Percentiles rank a stretch among this genome's conserved stretches.
Evolutionary conservation across 2,888 invertebrate species (phyloP).

Genomic region (Amblyteles armatorius): DNA sequence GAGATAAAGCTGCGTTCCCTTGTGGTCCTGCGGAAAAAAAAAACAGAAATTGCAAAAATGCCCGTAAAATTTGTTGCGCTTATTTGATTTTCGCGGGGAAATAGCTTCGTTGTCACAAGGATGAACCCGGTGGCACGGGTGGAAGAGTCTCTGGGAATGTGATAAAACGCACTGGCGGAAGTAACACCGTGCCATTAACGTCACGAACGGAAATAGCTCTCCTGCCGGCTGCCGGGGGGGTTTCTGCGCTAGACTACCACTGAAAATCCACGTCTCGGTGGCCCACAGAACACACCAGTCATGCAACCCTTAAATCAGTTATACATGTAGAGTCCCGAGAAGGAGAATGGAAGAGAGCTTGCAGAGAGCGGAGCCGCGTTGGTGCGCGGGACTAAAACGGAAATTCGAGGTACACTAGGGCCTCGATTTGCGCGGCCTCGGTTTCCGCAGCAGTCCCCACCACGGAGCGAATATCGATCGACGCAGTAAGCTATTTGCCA

Average conservation of each 20-base stretch:
- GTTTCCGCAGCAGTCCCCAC: too few species aligned
- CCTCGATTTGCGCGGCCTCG: too few species aligned
- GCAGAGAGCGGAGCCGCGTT: not conserved
- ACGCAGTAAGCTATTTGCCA: too few species aligned
- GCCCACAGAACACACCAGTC: constrained; percentile 57
- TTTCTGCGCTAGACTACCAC: constrained; percentile 9
- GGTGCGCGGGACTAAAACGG: constrained; percentile 11
- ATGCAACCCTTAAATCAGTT: constrained; percentile 69
- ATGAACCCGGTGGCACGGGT: constrained; percentile 11
- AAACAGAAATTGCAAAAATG: constrained; percentile 18
- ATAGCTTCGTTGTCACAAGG: constrained; percentile 34
- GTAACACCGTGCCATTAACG: constrained; percentile 71
- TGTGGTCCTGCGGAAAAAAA: constrained; percentile 90
- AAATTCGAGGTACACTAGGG: not conserved
- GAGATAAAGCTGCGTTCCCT: constrained; percentile 95
- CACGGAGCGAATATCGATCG: too few species aligned
- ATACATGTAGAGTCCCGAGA: not conserved
- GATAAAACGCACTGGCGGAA: constrained; percentile 72
- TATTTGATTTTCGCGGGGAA: not conserved
- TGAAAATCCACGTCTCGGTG: constrained; percentile 38
- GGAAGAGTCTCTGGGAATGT: constrained; percentile 41
- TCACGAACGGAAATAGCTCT: constrained; percentile 71
- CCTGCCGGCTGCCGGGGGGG: constrained; percentile 28
- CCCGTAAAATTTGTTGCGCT: not conserved
- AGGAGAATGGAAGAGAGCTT: constrained; percentile 11